Base-by-base conservation (phyloP, 2,888 invertebrate species). In the Alsophila aescularia region DNA sequence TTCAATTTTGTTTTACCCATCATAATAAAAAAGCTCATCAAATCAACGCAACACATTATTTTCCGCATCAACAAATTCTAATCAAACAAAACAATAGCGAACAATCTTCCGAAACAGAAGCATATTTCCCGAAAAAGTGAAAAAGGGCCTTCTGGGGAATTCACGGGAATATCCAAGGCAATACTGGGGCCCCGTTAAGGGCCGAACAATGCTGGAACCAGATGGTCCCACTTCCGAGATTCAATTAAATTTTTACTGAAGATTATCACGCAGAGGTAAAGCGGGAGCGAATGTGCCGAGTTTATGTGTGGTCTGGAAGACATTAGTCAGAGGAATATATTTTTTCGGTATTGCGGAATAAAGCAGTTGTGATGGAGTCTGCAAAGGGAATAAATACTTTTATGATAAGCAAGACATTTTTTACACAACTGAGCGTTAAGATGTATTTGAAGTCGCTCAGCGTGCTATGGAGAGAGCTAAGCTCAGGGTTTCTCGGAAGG, bases 191-290 rank as follows among this genome's bases (percentile, higher is more conserved):
- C 29, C 54, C 57, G 59, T 61, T 62, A 62, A 52, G 62, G 60
- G 58, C 47, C 50, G 48, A 48, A 82, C 82, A 87, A 85, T 74
- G 70, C 66, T 64, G 66, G 80, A 73, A 85, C 85, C 89, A 88
- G 85, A 89, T 88, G 89, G 80, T 75, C 74, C 67, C 74, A 71
- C 16, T 77, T 80, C 78, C 74, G 74, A 83, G 85, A 89, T 91
- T 90, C 90, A 88, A 91, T 92, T 92, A 90, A 88, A 85, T 91
- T 92, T 91, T 90, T 90, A 92, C 86, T 87, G 87, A 77, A 87
- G 88, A 91, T 89, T 90, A 91, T 92, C 92, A 91, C 90, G 90
- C 87, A 85, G 84, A 79, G 75, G 77, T 76, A 77, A 75, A 69
- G 64, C 53, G 48, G 49, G 41, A 60, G 64, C 27, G 14, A 35